phyloP scores from a whole-genome alignment of 2,113 vertebrate genomes.

The Elephas maximus region DNA sequence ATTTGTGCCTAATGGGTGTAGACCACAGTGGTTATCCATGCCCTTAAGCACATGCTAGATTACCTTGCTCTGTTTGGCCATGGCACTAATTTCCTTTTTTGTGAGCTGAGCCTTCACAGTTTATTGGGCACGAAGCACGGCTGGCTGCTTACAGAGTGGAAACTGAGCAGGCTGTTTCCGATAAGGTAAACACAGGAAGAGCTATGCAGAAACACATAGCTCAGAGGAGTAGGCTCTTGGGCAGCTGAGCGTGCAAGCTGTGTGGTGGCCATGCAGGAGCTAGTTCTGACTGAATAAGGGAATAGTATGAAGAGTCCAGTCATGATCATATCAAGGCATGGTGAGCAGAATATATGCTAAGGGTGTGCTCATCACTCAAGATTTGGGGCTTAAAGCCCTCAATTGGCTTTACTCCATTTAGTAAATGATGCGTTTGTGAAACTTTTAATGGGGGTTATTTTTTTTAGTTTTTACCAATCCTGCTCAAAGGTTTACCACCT shows the following conservation, averaged over 20 bases:
- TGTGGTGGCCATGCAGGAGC: not conserved
- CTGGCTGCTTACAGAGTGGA: constrained; percentile 1
- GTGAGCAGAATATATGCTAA: not conserved
- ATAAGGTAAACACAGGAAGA: not conserved
- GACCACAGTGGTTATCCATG: not conserved
- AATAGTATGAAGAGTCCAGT: not conserved
- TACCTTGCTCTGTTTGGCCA: not conserved
- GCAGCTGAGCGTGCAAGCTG: not conserved
- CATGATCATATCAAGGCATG: not conserved
- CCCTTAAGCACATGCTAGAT: not conserved
- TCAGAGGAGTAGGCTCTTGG: not conserved
- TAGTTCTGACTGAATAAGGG: not conserved
- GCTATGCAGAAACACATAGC: not conserved
- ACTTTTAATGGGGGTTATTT: not conserved
- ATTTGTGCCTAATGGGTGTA: constrained; percentile 42
- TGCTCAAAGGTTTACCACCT: not conserved
- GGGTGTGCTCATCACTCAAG: not conserved
- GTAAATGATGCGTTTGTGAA: not conserved
- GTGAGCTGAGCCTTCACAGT: constrained; percentile 46
- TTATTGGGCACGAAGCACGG: not conserved
- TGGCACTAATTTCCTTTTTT: constrained; percentile 13
- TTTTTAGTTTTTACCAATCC: not conserved
- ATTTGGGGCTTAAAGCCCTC: not conserved
- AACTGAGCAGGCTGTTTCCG: not conserved
- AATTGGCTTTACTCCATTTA: not conserved